Evolutionary conservation across 1,140 invertebrate genomes (phyloP).

Genomic region (Heliothis subflexa): DNA sequence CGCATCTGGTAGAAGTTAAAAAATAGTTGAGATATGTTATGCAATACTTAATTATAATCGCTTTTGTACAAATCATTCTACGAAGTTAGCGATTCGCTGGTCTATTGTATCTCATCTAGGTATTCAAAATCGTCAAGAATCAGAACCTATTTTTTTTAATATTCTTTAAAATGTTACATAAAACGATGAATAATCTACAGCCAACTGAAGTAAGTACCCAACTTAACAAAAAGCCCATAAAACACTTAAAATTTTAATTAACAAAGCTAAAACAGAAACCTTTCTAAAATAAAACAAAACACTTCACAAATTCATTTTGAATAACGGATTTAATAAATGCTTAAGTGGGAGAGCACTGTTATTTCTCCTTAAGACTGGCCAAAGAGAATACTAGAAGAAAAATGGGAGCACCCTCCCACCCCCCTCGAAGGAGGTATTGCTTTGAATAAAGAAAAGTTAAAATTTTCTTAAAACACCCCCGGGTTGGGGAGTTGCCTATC

Average conservation of each 20-base stretch:
- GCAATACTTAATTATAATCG: too few relatives aligned
- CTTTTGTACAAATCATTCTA: too few relatives aligned
- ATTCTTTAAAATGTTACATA: too few relatives aligned
- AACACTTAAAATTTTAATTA: constrained; percentile 30
- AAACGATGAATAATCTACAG: too few relatives aligned
- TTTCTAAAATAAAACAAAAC: constrained; percentile 59
- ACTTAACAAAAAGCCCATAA: neutral
- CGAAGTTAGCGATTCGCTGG: too few relatives aligned
- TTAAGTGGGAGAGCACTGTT: constrained; percentile 70
- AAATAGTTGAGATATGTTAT: too few relatives aligned
- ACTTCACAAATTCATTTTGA: constrained; percentile 77
- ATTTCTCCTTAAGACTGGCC: constrained; percentile 78
- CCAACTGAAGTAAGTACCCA: too few relatives aligned
- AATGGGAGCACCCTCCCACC: constrained; percentile 61
- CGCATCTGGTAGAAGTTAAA: too few relatives aligned
- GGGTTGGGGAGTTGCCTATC: constrained; percentile 67
- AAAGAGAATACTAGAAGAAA: constrained; percentile 81
- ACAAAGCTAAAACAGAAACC: constrained; percentile 17
- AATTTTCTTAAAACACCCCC: constrained; percentile 80
- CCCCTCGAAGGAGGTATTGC: constrained; percentile 46
- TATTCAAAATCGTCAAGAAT: too few relatives aligned
- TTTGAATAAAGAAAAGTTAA: constrained; percentile 85
- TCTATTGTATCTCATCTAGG: too few relatives aligned
- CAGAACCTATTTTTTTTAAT: too few relatives aligned
- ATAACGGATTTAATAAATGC: constrained; percentile 81